Base-by-base conservation (phyloP, 2,113 vertebrate species). In the Propithecus coquereli region DNA sequence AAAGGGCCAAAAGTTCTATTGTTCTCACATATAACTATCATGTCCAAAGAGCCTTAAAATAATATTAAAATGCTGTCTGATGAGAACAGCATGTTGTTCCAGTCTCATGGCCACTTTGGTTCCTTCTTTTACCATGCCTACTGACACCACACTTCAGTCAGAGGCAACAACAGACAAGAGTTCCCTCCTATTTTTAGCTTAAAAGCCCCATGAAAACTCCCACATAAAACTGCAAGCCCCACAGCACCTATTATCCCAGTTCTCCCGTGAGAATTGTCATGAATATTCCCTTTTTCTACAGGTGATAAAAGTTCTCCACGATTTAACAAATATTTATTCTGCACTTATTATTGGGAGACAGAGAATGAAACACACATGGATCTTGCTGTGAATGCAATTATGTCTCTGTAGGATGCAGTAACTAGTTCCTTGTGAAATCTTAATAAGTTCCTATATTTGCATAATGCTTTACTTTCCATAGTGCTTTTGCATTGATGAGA, bases 1-100 rank as follows among this genome's bases (percentile, higher is more conserved):
- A 70, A 77, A 84, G 22, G 88, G 57, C 25, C 90, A 95, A 87
- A 80, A 4, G 20, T 50, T 93, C 94, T 93, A 87, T 96, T 97
- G 84, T 97, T 96, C 82, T 97, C 94, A 87, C 54, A 87, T 91
- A 89, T 54, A 96, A 96, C 91, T 95, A 95, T 95, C 85, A 83
- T 91, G 83, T 89, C 77, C 63, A 87, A 77, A 66, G 85, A 94
- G 50, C 34, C 94, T 96, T 77, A 96, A 95, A 96, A 91, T 91
- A 63, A 85, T 70, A 89, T 89, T 90, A 91, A 87, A 97, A 97
- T 91, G 79, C 52, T 84, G 37, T 93, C 83, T 96, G 87, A 98
- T 96, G 97, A 94, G 80, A 97, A 90, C 68, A 95, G 83, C 54
- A 93, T 94, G 92, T 54, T 84, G 57, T 43, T 82, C 84, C 30